Evolutionary conservation across 2,797 vertebrate genomes (phyloP).

Genomic region (Phalloptychus januarius): DNA sequence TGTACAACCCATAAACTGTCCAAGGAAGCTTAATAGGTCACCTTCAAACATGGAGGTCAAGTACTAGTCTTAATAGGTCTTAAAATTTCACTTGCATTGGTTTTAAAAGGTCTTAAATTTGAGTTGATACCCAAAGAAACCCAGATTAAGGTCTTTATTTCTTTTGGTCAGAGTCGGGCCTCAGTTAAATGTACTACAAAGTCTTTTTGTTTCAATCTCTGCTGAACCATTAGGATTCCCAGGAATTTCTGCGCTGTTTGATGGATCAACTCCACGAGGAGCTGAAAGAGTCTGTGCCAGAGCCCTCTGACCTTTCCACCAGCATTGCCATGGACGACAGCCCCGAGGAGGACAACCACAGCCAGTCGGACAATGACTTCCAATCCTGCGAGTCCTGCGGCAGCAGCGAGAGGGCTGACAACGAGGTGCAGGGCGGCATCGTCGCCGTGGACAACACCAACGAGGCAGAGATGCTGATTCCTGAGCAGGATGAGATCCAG

Average conservation of each 20-base stretch:
- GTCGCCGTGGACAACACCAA: constrained; percentile 77
- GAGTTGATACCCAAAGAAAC: no score
- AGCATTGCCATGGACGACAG: constrained; percentile 70
- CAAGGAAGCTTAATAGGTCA: no score
- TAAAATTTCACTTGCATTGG: no score
- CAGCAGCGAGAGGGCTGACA: constrained; percentile 88
- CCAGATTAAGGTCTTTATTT: background rate
- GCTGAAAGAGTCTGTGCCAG: constrained; percentile 88
- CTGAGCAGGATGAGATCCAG: constrained; percentile 85
- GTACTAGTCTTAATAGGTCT: no score
- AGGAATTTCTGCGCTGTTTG: constrained; percentile 97
- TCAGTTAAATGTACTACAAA: constrained; percentile 6
- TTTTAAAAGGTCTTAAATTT: no score
- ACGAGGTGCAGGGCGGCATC: constrained; percentile 74
- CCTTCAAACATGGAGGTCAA: no score
- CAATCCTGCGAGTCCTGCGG: constrained; percentile 94
- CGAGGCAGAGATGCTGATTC: constrained; percentile 93
- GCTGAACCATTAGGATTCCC: constrained; percentile 86
- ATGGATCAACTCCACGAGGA: constrained; percentile 99
- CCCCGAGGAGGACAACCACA: constrained; percentile 87
- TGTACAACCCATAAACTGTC: no score
- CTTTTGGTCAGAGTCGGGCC: constrained; percentile 13
- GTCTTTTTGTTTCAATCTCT: background rate
- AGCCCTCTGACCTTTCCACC: constrained; percentile 84
- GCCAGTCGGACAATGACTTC: constrained; percentile 90